A percentile compares a stretch with the other conserved stretches of the same genome.
Evolutionary conservation across 2,888 invertebrate genomes (phyloP).

Genomic region (Baccha elongata): DNA sequence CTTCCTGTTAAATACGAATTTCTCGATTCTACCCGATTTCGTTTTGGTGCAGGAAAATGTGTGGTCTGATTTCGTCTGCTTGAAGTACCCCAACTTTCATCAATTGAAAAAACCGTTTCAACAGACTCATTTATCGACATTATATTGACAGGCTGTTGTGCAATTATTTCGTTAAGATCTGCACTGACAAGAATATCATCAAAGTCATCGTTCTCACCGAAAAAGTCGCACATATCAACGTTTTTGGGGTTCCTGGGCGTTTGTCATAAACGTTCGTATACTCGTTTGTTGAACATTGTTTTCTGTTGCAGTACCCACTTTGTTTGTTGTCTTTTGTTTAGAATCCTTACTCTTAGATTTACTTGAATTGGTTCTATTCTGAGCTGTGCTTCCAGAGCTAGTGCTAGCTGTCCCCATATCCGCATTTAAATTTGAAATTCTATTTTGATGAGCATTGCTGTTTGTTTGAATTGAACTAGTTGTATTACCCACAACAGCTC

Average conservation of each 20-base stretch:
- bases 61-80: not conserved
- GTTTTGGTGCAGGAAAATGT: slow-evolving; percentile 24
- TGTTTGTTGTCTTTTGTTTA: not conserved
- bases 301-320: not conserved
- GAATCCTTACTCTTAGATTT: too few species aligned
- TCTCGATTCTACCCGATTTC: slow-evolving; percentile 1
- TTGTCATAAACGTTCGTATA: slow-evolving; percentile 37
- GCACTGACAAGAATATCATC: slow-evolving; percentile 78
- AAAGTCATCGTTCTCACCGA: slow-evolving; percentile 79
- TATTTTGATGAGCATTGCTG: slow-evolving; percentile 3
- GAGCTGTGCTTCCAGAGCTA: not conserved
- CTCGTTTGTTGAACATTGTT: not conserved
- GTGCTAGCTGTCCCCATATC: not conserved
- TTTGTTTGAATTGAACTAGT: slow-evolving; percentile 47
- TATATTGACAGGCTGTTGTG: slow-evolving; percentile 11
- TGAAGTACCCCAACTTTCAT: slow-evolving; percentile 73
- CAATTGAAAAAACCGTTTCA: slow-evolving; percentile 30
- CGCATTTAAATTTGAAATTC: not conserved
- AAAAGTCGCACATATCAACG: slow-evolving; percentile 74
- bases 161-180: slow-evolving; percentile 74
- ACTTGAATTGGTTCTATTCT: not conserved
- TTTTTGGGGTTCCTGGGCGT: not conserved
- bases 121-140: slow-evolving; percentile 31
- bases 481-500: slow-evolving; percentile 77
- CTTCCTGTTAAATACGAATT: not conserved